Conservation (phyloP, 2,113 vertebrate species). For the Megalops atlanticus region DNA sequence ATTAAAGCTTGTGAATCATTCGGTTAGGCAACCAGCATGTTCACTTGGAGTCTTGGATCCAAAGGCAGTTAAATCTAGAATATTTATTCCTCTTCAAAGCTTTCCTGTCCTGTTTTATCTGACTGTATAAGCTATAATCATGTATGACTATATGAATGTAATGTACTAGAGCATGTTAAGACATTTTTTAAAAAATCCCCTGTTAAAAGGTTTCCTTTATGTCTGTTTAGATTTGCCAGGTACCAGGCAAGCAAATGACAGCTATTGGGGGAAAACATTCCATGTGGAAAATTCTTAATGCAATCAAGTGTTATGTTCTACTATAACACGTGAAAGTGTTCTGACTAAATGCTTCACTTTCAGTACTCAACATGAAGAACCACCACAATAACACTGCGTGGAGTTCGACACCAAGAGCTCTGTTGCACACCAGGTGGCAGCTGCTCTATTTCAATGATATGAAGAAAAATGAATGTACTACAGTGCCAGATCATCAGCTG, state of each 20-base stretch:
- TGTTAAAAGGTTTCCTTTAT: background rate
- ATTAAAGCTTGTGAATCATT: background rate
- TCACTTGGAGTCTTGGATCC: conserved; percentile 14
- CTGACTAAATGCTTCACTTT: background rate
- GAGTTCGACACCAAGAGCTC: background rate
- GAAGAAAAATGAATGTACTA: background rate
- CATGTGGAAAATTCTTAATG: too few species aligned
- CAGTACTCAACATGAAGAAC: background rate
- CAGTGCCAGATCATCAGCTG: background rate
- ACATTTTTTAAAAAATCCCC: too few species aligned
- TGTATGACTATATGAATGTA: too few species aligned
- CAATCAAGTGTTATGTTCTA: background rate
- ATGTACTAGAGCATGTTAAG: too few species aligned
- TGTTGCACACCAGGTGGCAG: background rate
- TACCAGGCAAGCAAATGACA: background rate
- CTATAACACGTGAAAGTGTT: background rate
- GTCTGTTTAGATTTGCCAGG: background rate
- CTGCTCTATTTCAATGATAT: background rate
- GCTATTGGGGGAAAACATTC: background rate
- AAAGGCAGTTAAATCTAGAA: conserved; percentile 10
- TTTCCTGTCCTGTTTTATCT: background rate
- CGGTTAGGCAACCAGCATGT: conserved; percentile 8
- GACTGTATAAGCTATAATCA: background rate
- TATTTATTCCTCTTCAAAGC: background rate
- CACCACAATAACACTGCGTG: background rate